These are phyloP conservation scores for Apomyelois bistriatella DNA, from an alignment of 2,888 invertebrate genomes.

Conservation along the genomic window DNA sequence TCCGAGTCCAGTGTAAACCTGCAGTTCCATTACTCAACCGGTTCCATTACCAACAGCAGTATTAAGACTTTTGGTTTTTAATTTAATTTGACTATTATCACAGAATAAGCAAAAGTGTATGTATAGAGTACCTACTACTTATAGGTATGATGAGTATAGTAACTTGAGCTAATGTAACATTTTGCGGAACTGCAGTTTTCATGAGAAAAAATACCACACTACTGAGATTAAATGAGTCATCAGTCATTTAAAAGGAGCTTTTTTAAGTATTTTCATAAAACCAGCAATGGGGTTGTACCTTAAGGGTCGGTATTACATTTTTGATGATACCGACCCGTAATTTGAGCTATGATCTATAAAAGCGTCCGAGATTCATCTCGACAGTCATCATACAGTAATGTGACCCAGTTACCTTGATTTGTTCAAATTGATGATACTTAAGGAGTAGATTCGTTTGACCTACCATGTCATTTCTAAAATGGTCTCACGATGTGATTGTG, in stretches of 20 bases:
- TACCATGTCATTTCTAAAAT: conserved; percentile 37
- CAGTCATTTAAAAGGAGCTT: too few relatives aligned
- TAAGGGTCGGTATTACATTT: conserved; percentile 31
- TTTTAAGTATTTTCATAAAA: not conserved
- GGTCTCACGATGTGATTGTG: conserved; percentile 17
- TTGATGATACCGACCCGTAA: conserved; percentile 19
- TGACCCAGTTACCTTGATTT: conserved; percentile 68
- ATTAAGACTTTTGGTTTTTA: too few relatives aligned
- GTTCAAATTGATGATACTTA: conserved; percentile 64
- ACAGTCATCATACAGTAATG: conserved; percentile 48
- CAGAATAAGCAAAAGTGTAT: too few relatives aligned
- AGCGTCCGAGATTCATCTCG: conserved; percentile 24
- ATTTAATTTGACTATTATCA: too few relatives aligned
- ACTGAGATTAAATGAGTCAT: too few relatives aligned
- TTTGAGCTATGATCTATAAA: conserved; percentile 14
- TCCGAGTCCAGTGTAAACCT: conserved; percentile 17
- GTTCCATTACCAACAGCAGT: not conserved
- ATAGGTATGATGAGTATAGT: too few relatives aligned
- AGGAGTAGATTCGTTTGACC: conserved; percentile 53
- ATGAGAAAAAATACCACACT: too few relatives aligned
- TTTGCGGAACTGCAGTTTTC: too few relatives aligned
- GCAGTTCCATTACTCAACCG: not conserved
- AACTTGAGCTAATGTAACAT: too few relatives aligned
- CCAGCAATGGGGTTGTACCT: not conserved
- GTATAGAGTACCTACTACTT: too few relatives aligned